phyloP scores from a whole-genome alignment of 2,113 vertebrate species.

The Oryzias javanicus region DNA sequence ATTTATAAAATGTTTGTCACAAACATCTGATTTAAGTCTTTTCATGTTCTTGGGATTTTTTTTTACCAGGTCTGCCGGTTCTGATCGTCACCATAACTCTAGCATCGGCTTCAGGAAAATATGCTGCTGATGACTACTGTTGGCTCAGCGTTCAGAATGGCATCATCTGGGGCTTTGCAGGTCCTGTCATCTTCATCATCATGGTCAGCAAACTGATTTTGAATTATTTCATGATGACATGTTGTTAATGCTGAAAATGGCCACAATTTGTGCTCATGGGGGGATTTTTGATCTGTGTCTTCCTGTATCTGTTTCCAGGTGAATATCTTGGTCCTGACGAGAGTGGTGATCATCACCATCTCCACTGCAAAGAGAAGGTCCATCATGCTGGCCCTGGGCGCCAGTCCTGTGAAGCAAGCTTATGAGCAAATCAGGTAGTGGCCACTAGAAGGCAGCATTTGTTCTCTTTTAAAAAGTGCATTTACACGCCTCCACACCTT shows the following conservation, averaged over 20 bases:
- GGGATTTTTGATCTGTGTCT: neutral
- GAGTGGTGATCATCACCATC: slow-evolving; percentile 79
- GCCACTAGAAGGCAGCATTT: slow-evolving; percentile 77
- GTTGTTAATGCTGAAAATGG: neutral
- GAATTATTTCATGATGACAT: neutral
- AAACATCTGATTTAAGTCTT: too few relatives aligned
- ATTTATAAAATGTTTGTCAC: neutral
- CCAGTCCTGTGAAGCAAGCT: slow-evolving; percentile 70
- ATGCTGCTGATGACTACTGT: slow-evolving; percentile 76
- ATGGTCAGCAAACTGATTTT: slow-evolving; percentile 61
- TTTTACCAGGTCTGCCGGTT: slow-evolving; percentile 73
- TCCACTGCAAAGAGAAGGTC: slow-evolving; percentile 78
- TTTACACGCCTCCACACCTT: neutral
- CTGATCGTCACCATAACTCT: slow-evolving; percentile 80
- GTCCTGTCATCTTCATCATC: slow-evolving; percentile 82
- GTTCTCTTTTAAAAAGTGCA: slow-evolving; percentile 43
- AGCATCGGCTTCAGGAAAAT: slow-evolving; percentile 77
- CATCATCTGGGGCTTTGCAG: slow-evolving; percentile 81
- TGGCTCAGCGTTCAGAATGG: slow-evolving; percentile 82
- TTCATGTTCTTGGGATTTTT: neutral
- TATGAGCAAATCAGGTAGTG: slow-evolving; percentile 77
- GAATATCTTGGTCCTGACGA: slow-evolving; percentile 76
- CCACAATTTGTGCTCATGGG: too few relatives aligned
- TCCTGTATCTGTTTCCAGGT: slow-evolving; percentile 61
- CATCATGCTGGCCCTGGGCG: slow-evolving; percentile 73